Evolutionary conservation across 2,888 invertebrate genomes (phyloP).

Genomic region (Gastrophysa polygoni): DNA sequence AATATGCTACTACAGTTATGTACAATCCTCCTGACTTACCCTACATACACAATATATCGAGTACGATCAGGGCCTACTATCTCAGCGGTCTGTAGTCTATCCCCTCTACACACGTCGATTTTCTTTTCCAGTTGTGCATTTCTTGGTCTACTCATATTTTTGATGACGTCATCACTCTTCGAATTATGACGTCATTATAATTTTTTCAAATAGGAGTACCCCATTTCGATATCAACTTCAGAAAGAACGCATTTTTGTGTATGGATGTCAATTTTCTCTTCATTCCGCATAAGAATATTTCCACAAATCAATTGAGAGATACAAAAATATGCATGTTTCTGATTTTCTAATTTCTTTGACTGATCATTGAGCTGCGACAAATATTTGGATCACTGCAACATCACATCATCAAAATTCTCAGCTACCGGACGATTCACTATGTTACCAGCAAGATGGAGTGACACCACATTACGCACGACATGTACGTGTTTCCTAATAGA

Average conservation of each 20-base stretch:
- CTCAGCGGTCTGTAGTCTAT: too few species aligned
- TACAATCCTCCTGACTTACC: too few species aligned
- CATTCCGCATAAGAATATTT: not conserved
- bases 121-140: too few species aligned
- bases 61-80: too few species aligned
- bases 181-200: too few species aligned
- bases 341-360: not conserved
- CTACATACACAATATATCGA: too few species aligned
- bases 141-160: too few species aligned
- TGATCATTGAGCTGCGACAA: not conserved
- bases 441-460: constrained; percentile 3
- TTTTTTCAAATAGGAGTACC: not conserved
- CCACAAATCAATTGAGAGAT: not conserved
- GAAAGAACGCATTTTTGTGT: not conserved
- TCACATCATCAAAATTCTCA: not conserved
- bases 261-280: not conserved
- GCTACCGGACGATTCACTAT: not conserved
- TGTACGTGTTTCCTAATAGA: not conserved
- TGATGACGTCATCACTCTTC: not conserved
- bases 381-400: not conserved
- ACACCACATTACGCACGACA: too few species aligned
- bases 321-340: too few species aligned
- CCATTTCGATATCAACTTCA: too few species aligned
- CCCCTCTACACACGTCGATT: too few species aligned
- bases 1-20: too few species aligned